These are phyloP conservation scores for Chionoecetes opilio DNA, from an alignment of 1,140 invertebrate genomes.

Conservation along the genomic window DNA sequence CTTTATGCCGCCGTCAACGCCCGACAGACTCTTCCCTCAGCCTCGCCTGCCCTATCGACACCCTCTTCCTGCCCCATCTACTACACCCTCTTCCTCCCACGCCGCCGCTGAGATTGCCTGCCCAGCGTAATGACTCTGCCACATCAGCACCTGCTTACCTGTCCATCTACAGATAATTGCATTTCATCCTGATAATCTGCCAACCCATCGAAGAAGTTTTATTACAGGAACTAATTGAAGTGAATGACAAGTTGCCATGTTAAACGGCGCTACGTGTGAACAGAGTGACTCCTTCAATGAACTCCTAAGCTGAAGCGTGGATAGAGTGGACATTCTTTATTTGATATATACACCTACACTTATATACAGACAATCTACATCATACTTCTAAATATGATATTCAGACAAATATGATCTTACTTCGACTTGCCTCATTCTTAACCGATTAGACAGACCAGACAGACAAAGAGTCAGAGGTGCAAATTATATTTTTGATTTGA, in stretches of 20 bases:
- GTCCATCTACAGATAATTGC: not conserved
- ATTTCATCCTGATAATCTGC: slow-evolving; percentile 21
- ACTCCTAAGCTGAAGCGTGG: too few species aligned
- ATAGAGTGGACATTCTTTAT: too few species aligned
- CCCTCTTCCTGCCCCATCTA: slow-evolving; percentile 9
- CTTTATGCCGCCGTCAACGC: not conserved
- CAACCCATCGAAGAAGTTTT: not conserved
- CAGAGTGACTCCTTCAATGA: too few species aligned
- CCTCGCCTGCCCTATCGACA: not conserved
- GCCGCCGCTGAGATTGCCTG: slow-evolving; percentile 29
- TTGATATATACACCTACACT: not conserved
- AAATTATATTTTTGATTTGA: not conserved
- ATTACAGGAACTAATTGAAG: not conserved
- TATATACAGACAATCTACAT: not conserved
- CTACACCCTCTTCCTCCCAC: slow-evolving; percentile 1
- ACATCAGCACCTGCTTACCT: slow-evolving; percentile 33
- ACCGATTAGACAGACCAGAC: too few species aligned
- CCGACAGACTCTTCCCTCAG: not conserved
- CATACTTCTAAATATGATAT: not conserved
- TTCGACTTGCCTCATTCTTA: too few species aligned
- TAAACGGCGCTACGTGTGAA: not conserved
- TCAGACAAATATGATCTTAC: too few species aligned
- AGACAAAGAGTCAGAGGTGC: not conserved
- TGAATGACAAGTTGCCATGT: not conserved
- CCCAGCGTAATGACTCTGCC: not conserved